Percentiles rank a stretch among this genome's conserved stretches.
These are phyloP conservation scores for Channa argus DNA, from an alignment of 2,113 vertebrate genomes.

Conservation along the genomic window DNA sequence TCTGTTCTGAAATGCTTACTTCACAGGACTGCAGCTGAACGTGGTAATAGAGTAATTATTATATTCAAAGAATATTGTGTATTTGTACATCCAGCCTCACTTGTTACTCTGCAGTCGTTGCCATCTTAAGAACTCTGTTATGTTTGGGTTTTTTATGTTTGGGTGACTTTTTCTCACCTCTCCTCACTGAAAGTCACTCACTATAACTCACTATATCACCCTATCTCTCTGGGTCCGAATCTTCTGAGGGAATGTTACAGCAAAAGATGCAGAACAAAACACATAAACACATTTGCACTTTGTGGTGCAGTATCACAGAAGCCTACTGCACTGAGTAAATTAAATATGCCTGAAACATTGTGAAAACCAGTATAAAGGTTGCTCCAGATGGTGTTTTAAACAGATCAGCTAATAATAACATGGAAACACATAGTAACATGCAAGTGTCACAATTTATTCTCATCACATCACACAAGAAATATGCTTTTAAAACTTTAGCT, in stretches of 20 bases:
- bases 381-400: not conserved
- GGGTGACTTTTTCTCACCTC: not conserved
- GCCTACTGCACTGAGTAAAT: slow-evolving; percentile 13
- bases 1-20: slow-evolving; percentile 46
- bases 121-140: slow-evolving; percentile 20
- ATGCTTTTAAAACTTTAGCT: slow-evolving; percentile 4
- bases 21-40: slow-evolving; percentile 49
- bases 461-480: not conserved
- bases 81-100: slow-evolving; percentile 23
- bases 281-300: slow-evolving; percentile 26
- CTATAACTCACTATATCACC: not conserved
- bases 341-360: slow-evolving; percentile 6
- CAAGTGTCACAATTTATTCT: slow-evolving; percentile 4
- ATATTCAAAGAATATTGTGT: slow-evolving; percentile 63
- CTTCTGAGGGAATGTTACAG: slow-evolving; percentile 42
- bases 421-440: slow-evolving; percentile 4
- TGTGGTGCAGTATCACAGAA: slow-evolving; percentile 31
- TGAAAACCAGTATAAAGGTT: slow-evolving; percentile 11
- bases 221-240: slow-evolving; percentile 44
- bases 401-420: slow-evolving; percentile 8
- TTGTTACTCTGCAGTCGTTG: slow-evolving; percentile 44
- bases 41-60: slow-evolving; percentile 65
- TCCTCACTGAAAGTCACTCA: slow-evolving; percentile 9
- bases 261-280: slow-evolving; percentile 26
- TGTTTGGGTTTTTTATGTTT: slow-evolving; percentile 1